Conservation (phyloP, 2,797 vertebrate genomes). For the Rallus crepitans region DNA sequence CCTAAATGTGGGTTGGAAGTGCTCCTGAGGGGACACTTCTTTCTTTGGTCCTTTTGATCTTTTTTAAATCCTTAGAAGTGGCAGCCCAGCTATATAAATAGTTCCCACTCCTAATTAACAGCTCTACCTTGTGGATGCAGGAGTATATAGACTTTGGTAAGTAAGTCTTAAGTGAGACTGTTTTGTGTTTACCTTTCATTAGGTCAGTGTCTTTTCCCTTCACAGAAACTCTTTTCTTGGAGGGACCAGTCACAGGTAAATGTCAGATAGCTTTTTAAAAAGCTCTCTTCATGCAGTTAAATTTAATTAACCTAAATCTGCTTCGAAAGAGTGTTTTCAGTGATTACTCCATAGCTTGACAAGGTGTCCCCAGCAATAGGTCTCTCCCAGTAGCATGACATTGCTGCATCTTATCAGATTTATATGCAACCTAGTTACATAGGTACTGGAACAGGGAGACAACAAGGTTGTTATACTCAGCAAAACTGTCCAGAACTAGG, state of each 20-base stretch:
- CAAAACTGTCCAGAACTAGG: constrained; percentile 36
- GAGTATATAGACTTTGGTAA: constrained; percentile 21
- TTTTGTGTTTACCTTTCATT: constrained; percentile 55
- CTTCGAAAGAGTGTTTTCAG: not conserved
- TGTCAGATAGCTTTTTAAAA: constrained; percentile 43
- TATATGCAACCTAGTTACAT: not conserved
- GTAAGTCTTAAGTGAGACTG: constrained; percentile 5
- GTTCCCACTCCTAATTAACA: constrained; percentile 56
- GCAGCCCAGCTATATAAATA: not conserved
- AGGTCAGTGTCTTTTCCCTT: constrained; percentile 26
- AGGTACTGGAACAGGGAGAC: not conserved
- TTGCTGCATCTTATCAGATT: not conserved
- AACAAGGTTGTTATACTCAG: constrained; percentile 13
- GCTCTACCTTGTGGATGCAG: not conserved
- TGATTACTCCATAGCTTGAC: not conserved
- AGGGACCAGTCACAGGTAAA: constrained; percentile 31
- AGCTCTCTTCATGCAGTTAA: constrained; percentile 11
- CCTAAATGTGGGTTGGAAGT: constrained; percentile 40
- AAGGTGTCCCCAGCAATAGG: constrained; percentile 16
- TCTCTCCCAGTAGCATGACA: not conserved
- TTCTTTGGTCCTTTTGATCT: constrained; percentile 35
- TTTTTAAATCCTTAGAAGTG: constrained; percentile 28
- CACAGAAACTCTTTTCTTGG: constrained; percentile 41
- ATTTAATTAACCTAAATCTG: constrained; percentile 44
- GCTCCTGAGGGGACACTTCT: constrained; percentile 34